These are phyloP conservation scores for Cephalotes varians DNA, from an alignment of 2,888 invertebrate genomes.

Conservation along the genomic window DNA sequence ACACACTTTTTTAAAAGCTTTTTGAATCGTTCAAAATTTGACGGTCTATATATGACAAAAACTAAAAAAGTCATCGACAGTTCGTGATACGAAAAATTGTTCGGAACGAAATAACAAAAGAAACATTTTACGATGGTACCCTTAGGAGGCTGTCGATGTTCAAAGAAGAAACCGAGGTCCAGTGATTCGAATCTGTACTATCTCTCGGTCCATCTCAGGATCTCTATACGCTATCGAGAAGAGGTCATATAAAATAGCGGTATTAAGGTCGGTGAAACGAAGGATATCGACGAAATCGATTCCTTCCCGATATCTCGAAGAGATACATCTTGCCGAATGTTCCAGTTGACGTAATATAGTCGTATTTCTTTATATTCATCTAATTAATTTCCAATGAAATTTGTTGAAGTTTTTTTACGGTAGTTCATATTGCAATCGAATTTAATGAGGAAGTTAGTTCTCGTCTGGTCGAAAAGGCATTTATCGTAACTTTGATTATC, in stretches of 20 bases:
- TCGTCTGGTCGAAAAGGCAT: conserved; percentile 40
- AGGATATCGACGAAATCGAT: conserved; percentile 21
- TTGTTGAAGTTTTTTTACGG: conserved; percentile 12
- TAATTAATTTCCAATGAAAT: conserved; percentile 20
- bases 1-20: not conserved
- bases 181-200: conserved; percentile 64
- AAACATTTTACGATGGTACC: conserved; percentile 36
- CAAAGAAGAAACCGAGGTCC: conserved; percentile 2
- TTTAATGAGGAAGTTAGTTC: conserved; percentile 33
- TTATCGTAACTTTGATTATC: conserved; percentile 52
- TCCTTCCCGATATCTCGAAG: not conserved
- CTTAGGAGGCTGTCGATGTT: conserved; percentile 14
- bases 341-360: not conserved
- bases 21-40: not conserved
- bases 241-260: conserved; percentile 30
- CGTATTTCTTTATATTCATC: conserved; percentile 3
- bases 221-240: conserved; percentile 20
- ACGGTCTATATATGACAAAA: not conserved
- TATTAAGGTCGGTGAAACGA: conserved; percentile 17
- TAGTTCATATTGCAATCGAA: conserved; percentile 38
- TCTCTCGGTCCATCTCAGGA: conserved; percentile 42
- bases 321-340: not conserved
- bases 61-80: not conserved
- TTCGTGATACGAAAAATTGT: not conserved
- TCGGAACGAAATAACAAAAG: conserved; percentile 4